Conservation (phyloP, 2,888 invertebrate genomes). For the Eugnorisma glareosa region DNA sequence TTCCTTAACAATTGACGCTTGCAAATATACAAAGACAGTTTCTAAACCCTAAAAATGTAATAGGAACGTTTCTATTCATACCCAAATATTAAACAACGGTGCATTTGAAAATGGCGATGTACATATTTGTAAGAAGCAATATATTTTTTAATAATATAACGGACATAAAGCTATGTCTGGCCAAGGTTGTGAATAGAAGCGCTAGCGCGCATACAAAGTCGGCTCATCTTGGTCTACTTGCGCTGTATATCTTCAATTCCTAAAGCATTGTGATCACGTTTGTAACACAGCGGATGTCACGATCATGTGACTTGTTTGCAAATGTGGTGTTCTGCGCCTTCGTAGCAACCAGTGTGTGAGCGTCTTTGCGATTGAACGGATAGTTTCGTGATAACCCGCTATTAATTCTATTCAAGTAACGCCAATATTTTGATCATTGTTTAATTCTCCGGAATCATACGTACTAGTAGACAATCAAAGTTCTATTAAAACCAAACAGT, state of each 20-base stretch:
- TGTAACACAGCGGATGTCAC: conserved; percentile 85
- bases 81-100: conserved; percentile 77
- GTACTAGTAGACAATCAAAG: neutral
- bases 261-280: conserved; percentile 83
- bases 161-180: conserved; percentile 79
- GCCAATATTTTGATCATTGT: conserved; percentile 49
- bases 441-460: conserved; percentile 25
- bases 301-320: conserved; percentile 84
- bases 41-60: conserved; percentile 20
- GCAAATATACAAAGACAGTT: conserved; percentile 7
- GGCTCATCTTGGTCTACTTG: conserved; percentile 74
- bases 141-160: conserved; percentile 81
- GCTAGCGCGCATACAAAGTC: conserved; percentile 79
- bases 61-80: conserved; percentile 26
- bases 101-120: conserved; percentile 72
- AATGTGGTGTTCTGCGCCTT: conserved; percentile 77
- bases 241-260: conserved; percentile 72
- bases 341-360: conserved; percentile 79
- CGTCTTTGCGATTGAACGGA: conserved; percentile 80
- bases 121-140: conserved; percentile 70
- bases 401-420: conserved; percentile 32
- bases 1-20: neutral
- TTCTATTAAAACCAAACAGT: conserved; percentile 18
- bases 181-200: conserved; percentile 79
- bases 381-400: conserved; percentile 69